phyloP scores from a whole-genome alignment of 2,113 vertebrate species.

The Hypanus sabinus region DNA sequence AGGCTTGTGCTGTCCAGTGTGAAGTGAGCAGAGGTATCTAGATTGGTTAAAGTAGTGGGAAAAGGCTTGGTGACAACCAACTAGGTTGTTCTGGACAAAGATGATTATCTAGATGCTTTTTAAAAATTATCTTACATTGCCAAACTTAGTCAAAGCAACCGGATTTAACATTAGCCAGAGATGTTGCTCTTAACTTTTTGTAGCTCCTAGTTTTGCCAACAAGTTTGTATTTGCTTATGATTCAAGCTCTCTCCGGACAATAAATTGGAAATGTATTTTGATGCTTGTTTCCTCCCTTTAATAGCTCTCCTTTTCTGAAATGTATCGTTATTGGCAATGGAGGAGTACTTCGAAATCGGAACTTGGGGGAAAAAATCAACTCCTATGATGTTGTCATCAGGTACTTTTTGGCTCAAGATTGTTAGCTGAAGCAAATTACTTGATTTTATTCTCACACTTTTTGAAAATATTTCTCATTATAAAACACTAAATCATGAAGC shows the following conservation, averaged over 20 bases:
- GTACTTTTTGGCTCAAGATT: constrained; percentile 45
- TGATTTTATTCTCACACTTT: neutral
- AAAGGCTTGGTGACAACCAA: neutral
- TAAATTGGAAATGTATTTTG: neutral
- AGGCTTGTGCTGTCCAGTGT: too few relatives aligned
- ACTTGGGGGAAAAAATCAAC: constrained; percentile 64
- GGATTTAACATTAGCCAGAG: neutral
- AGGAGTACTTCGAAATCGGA: constrained; percentile 67
- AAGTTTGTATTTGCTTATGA: neutral
- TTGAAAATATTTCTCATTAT: neutral
- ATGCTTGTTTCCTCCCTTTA: constrained; percentile 43
- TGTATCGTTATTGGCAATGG: constrained; percentile 70
- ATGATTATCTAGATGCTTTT: neutral
- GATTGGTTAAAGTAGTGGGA: neutral
- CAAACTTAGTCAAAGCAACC: neutral
- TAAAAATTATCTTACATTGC: neutral
- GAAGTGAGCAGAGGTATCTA: neutral
- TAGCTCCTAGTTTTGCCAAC: neutral
- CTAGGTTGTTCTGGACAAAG: neutral
- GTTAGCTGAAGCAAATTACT: neutral
- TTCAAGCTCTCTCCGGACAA: neutral
- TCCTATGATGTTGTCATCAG: constrained; percentile 68
- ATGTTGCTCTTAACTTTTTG: neutral
- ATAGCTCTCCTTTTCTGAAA: constrained; percentile 56
- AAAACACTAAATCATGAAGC: neutral